Evolutionary conservation across 64 coral and sea anemone genomes (phyloP).

Genomic region (Hydrozoanthus tunicans): DNA sequence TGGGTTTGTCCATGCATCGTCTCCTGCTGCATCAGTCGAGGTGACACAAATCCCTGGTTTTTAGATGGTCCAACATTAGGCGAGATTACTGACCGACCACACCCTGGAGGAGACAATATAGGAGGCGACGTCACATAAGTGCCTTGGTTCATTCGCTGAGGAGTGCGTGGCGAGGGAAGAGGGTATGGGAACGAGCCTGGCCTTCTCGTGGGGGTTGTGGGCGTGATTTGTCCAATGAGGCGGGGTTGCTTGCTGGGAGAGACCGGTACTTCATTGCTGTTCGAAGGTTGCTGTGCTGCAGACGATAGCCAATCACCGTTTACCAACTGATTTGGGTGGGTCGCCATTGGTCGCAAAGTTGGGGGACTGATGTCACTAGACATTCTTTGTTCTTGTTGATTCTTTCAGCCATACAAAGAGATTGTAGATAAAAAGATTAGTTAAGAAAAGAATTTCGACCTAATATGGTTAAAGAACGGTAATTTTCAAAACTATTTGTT

Average conservation of each 20-base stretch:
- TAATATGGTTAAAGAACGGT: neutral
- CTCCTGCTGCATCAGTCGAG: conserved; percentile 42
- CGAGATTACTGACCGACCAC: conserved; percentile 6
- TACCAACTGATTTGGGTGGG: conserved; percentile 72
- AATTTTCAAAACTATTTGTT: no score
- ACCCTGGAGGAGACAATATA: conserved; percentile 82
- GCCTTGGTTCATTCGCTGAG: conserved; percentile 73
- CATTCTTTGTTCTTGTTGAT: conserved; percentile 27
- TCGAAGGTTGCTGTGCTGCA: conserved; percentile 29
- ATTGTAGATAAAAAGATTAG: neutral
- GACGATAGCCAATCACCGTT: conserved; percentile 66
- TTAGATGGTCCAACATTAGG: conserved; percentile 25
- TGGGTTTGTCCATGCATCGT: conserved; percentile 2
- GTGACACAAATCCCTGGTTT: conserved; percentile 41
- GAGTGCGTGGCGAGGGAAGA: conserved; percentile 81
- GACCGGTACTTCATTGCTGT: conserved; percentile 73
- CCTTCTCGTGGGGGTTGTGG: conserved; percentile 77
- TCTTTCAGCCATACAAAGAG: neutral
- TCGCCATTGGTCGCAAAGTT: conserved; percentile 92
- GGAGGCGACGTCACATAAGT: conserved; percentile 86
- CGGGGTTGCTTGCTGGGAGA: conserved; percentile 96
- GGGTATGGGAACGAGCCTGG: conserved; percentile 90
- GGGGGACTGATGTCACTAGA: conserved; percentile 86
- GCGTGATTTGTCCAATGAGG: conserved; percentile 67
- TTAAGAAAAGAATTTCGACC: neutral